These are phyloP conservation scores for Anableps anableps DNA, from an alignment of 2,797 vertebrate genomes.

Conservation along the genomic window DNA sequence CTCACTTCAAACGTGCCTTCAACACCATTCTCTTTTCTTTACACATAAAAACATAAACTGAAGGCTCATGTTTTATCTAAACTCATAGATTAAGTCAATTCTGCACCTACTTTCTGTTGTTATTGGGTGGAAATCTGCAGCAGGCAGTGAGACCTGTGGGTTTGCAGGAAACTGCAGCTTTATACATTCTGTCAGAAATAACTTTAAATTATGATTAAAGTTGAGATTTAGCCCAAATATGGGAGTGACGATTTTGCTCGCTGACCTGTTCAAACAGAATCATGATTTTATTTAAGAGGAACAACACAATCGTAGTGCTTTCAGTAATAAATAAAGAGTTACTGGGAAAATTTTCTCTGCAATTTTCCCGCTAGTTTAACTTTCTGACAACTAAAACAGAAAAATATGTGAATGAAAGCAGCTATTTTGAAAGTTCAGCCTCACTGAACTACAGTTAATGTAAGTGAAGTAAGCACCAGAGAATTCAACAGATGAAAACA, in stretches of 20 bases:
- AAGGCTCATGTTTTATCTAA: too few relatives aligned
- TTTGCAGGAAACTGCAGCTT: neutral
- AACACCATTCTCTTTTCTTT: too few relatives aligned
- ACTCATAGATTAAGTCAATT: too few relatives aligned
- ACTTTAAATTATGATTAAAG: neutral
- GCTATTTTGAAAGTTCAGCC: neutral
- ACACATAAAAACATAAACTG: too few relatives aligned
- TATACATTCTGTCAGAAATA: neutral
- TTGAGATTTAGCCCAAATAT: neutral
- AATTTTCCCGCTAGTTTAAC: neutral
- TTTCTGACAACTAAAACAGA: neutral
- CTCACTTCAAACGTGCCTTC: too few relatives aligned
- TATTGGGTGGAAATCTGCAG: too few relatives aligned
- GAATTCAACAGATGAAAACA: neutral
- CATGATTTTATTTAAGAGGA: neutral
- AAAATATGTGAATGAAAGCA: neutral
- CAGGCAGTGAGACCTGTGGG: neutral
- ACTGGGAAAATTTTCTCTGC: neutral
- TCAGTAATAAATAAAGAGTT: constrained; percentile 8
- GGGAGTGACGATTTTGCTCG: neutral
- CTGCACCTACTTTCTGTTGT: too few relatives aligned
- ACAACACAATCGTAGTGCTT: neutral
- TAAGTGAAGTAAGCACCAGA: neutral
- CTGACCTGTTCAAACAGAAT: neutral
- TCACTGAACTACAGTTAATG: neutral